Base-by-base conservation (phyloP, 2,888 invertebrate species). In the Achlya flavicornis region DNA sequence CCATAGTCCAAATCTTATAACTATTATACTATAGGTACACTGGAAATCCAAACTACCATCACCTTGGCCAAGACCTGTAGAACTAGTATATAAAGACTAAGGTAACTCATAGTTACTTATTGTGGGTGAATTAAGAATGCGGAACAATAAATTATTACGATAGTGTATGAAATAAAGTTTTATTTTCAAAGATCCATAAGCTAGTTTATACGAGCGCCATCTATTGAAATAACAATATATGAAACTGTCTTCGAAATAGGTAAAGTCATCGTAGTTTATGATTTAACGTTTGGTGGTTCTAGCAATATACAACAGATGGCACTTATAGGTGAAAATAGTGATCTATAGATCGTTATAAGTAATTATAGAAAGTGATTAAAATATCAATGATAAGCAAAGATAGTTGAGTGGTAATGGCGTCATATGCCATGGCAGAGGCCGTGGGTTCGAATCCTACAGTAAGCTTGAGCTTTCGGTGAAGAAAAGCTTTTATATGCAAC, bases 51-150 rank as follows among this genome's bases (percentile, higher is more conserved):
- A 46, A 4, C 26, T 43, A 43, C 43, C 43, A 11, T 41, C 11
- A 46, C 46, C n/a, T 46, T 46, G 46, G n/a, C 46, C n/a, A 46
- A 7, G 46, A 46, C 46, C 46, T n/a, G 46, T n/a, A 41, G 46
- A 14, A 14, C 46, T 46, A 6, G n/a, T n/a, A 46, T 43, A 43
- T 14, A 46, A 46, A 46, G 1, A 41, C 3, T 4, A 41, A 46
- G 2, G n/a, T 46, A n/a, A 1, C n/a, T n/a, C 46, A n/a, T 46
- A 43, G 4, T 6, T 3, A 14, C 43, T 43, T 43, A 38, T 14
- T 46, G 46, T 46, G n/a, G 7, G 6, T 46, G 7, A 35, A n/a
- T 46, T 1, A n/a, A 46, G 46, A 46, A 46, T n/a, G 46, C 46
- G 46, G 46, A 46, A 46, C 6, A 46, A 43, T 4, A 4, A 43